Percentiles rank a stretch among this genome's conserved stretches.
Conservation (phyloP, 2,113 vertebrate genomes). For the Salvelinus sp. region DNA sequence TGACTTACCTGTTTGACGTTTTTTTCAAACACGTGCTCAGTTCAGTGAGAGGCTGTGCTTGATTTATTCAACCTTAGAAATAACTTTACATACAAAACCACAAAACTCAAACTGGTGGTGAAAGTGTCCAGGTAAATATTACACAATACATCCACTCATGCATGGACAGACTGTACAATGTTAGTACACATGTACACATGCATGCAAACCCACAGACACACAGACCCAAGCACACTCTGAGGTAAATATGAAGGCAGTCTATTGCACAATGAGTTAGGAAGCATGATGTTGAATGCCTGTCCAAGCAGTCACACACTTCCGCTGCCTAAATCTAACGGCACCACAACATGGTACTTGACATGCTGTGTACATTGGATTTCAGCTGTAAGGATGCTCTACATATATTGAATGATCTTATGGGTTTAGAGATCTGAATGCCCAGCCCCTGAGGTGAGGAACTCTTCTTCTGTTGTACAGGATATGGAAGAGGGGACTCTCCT, state of each 20-base stretch:
- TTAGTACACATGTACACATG: not conserved
- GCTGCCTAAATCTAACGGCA: conserved; percentile 48
- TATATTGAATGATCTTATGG: not conserved
- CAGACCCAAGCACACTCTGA: conserved; percentile 1
- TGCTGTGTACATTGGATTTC: not conserved
- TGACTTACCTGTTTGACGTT: conserved; percentile 76
- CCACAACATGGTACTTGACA: conserved; percentile 23
- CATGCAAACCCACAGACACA: conserved; percentile 26
- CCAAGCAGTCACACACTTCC: conserved; percentile 44
- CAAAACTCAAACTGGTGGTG: conserved; percentile 2
- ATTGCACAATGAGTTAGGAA: conserved; percentile 65
- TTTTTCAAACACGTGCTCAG: conserved; percentile 38
- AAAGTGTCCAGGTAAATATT: conserved; percentile 8
- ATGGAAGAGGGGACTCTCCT: not conserved
- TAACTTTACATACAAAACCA: conserved; percentile 27
- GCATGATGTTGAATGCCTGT: conserved; percentile 41
- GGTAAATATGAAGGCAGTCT: conserved; percentile 35
- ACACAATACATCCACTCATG: not conserved
- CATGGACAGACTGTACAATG: not conserved
- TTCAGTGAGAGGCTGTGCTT: conserved; percentile 27
- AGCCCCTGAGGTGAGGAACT: not conserved
- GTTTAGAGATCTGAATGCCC: not conserved
- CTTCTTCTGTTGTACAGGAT: not conserved
- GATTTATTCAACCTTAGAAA: conserved; percentile 8
- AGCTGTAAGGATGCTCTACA: conserved; percentile 1